Conservation (phyloP, 2,888 invertebrate species). For the Drosophila fulvimacula region DNA sequence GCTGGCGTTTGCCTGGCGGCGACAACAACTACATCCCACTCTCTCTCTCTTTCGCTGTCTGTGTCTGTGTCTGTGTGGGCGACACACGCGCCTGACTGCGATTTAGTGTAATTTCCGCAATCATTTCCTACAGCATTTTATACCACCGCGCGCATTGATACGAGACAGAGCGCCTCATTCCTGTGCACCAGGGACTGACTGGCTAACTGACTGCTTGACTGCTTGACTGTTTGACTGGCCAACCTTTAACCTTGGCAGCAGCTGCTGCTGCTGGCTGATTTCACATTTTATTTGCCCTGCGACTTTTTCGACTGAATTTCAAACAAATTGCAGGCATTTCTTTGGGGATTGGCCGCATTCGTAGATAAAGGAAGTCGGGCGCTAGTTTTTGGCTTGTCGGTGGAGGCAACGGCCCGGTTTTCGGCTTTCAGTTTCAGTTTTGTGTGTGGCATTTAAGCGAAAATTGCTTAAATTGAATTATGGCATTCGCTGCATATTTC, state of each 20-base stretch:
- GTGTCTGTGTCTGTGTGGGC: slow-evolving; percentile 20
- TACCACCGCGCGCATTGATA: slow-evolving; percentile 62
- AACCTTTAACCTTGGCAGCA: slow-evolving; percentile 43
- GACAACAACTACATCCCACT: slow-evolving; percentile 6
- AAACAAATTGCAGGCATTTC: slow-evolving; percentile 37
- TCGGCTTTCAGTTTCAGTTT: slow-evolving; percentile 53
- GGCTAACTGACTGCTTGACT: slow-evolving; percentile 44
- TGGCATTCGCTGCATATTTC: slow-evolving; percentile 65
- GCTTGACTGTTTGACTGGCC: slow-evolving; percentile 26
- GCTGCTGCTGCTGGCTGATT: slow-evolving; percentile 27
- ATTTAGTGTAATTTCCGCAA: slow-evolving; percentile 79
- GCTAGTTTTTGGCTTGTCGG: slow-evolving; percentile 16
- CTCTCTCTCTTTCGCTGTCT: not conserved
- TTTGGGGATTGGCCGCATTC: slow-evolving; percentile 15
- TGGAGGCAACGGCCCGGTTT: slow-evolving; percentile 11
- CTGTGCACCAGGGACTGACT: slow-evolving; percentile 18
- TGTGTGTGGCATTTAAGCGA: slow-evolving; percentile 53
- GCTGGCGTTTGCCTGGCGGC: slow-evolving; percentile 34
- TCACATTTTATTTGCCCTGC: slow-evolving; percentile 27
- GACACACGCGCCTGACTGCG: slow-evolving; percentile 59
- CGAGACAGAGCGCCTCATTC: slow-evolving; percentile 23
- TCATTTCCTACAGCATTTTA: slow-evolving; percentile 77
- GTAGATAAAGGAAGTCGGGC: slow-evolving; percentile 17
- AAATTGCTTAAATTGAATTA: slow-evolving; percentile 67
- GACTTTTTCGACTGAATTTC: slow-evolving; percentile 29